These are phyloP conservation scores for Eilema sororculum DNA, from an alignment of 2,888 invertebrate species.

Conservation along the genomic window DNA sequence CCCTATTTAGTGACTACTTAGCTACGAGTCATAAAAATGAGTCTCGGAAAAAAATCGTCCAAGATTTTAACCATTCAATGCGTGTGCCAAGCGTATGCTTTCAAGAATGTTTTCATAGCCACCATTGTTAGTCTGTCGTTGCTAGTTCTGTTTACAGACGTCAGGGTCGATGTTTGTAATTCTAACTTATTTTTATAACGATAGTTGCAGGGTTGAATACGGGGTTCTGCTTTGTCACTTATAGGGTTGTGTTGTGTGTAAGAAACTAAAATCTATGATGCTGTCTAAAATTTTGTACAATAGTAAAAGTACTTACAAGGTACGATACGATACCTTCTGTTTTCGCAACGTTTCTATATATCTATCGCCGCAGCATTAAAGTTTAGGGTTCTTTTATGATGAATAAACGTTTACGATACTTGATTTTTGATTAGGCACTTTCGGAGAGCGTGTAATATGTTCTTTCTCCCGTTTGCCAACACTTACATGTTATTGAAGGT, in stretches of 20 bases:
- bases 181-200: slow-evolving; percentile 2
- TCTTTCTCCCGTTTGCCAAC: neutral
- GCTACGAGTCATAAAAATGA: no score
- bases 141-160: neutral
- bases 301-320: no score
- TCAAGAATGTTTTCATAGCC: slow-evolving; percentile 5
- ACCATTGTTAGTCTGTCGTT: neutral
- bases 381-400: neutral
- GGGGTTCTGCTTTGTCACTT: neutral
- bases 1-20: no score
- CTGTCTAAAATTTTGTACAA: no score
- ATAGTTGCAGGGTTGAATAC: neutral
- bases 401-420: neutral
- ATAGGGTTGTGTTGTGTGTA: neutral
- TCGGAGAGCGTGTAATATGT: neutral
- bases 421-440: neutral
- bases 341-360: neutral
- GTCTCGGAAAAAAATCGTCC: neutral
- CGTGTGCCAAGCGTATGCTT: neutral
- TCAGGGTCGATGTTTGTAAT: neutral
- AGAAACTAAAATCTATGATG: neutral
- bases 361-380: neutral
- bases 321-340: neutral
- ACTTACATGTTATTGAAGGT: neutral
- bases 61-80: neutral